Evolutionary conservation across 2,888 invertebrate species (phyloP), one percentile per base, ranked within the genome.

Genomic region (Drosophila glabriapex): DNA sequence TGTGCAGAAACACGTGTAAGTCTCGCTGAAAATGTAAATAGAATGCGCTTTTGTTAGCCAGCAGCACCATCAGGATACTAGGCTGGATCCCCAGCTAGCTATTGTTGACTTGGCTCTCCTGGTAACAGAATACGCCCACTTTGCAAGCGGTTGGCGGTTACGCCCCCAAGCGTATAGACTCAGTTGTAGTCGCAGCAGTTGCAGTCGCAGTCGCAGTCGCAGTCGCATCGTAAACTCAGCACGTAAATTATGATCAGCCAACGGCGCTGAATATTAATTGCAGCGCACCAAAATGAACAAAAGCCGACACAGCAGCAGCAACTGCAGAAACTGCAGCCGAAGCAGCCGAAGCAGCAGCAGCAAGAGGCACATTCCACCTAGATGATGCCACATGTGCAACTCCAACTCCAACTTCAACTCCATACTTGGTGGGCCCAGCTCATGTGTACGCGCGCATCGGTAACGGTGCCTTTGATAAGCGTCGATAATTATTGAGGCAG

Each of bases 201-300:
- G 67, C 54, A 64, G 63, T 62, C 63, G 58, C 60, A 82, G 76
- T 90, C 84, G 67, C 54, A 64, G 63, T 62, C 63, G 58, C 60
- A 82, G 76, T 90, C 84, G 85, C 85, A 88, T 87, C 88, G 89
- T 90, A 90, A 91, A 92, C 93, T 87, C 93, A 92, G 93, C 93
- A 93, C 92, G 93, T 93, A 93, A 93, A 93, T 93, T 93, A 93
- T 93, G 93, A 91, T 91, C 89, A 92, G 91, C 93, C 92, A 92
- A 93, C 91, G 93, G 93, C 92, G 91, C 91, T 92, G 93, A 92
- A 93, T 93, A 93, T 93, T 93, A 93, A 93, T 93, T 93, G 93
- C 93, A 91, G 87, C 83, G 90, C 80, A 85, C 68, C 85, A 77
- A 90, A 85, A 88, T 88, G 85, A 85, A 85, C 85, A 85, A 85